These are phyloP conservation scores for Idaea aversata DNA, from an alignment of 2,888 invertebrate genomes.

Conservation along the genomic window DNA sequence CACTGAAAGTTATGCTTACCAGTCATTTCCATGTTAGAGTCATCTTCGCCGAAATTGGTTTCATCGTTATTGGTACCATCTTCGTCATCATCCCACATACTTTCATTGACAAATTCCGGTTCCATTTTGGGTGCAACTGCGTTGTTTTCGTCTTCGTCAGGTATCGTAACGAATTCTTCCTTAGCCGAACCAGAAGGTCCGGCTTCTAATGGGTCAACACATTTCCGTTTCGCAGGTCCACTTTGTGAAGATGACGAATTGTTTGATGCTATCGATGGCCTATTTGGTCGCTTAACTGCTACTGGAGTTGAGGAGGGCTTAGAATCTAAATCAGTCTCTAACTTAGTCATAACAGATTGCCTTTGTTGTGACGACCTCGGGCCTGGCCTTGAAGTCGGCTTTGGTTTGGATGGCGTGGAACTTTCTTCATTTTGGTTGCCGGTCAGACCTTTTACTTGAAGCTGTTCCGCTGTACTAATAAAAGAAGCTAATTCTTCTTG, in stretches of 20 bases:
- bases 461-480: conserved; percentile 86
- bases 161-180: conserved; percentile 78
- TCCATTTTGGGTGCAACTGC: conserved; percentile 84
- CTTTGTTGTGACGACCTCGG: conserved; percentile 83
- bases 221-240: conserved; percentile 79
- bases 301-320: conserved; percentile 82
- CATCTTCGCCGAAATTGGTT: conserved; percentile 83
- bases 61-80: conserved; percentile 83
- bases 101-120: conserved; percentile 83
- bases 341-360: conserved; percentile 82
- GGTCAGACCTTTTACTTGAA: conserved; percentile 86
- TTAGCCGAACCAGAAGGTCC: conserved; percentile 80
- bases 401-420: conserved; percentile 80
- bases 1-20: conserved; percentile 44
- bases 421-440: conserved; percentile 82
- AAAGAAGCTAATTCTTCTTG: conserved; percentile 86
- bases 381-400: conserved; percentile 81
- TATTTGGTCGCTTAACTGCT: conserved; percentile 83
- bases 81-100: conserved; percentile 81
- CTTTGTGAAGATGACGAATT: conserved; percentile 81
- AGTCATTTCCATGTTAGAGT: conserved; percentile 83
- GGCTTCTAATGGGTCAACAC: conserved; percentile 82
- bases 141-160: conserved; percentile 77
- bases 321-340: conserved; percentile 82
- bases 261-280: conserved; percentile 82